phyloP scores from a whole-genome alignment of 2,888 invertebrate genomes.

The Archips crataeganus region DNA sequence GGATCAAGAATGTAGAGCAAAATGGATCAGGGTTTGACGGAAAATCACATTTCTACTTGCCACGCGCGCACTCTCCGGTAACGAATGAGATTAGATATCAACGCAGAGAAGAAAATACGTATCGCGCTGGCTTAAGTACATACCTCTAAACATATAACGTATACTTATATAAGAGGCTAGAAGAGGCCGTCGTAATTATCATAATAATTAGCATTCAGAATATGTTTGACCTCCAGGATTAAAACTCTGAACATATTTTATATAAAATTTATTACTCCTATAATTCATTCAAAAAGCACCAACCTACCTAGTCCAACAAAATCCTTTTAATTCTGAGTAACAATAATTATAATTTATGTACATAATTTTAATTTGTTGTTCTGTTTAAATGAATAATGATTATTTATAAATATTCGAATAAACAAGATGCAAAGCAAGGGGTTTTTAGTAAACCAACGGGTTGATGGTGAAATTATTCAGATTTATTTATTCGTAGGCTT shows the following conservation, averaged over 20 bases:
- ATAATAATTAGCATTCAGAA: slow-evolving; percentile 36
- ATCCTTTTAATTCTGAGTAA: slow-evolving; percentile 28
- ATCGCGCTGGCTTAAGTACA: not conserved
- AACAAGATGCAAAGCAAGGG: slow-evolving; percentile 27
- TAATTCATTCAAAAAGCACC: slow-evolving; percentile 40
- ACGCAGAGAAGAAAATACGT: not conserved
- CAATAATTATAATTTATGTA: slow-evolving; percentile 32
- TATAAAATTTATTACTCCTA: slow-evolving; percentile 39
- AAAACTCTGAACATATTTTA: slow-evolving; percentile 38
- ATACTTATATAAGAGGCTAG: slow-evolving; percentile 10
- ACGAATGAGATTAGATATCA: slow-evolving; percentile 9
- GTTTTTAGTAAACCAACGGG: slow-evolving; percentile 18
- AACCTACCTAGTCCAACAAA: slow-evolving; percentile 18
- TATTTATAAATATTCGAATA: slow-evolving; percentile 24
- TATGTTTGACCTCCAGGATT: slow-evolving; percentile 33
- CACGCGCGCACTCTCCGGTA: slow-evolving; percentile 6
- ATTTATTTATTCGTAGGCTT: not conserved
- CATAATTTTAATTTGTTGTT: slow-evolving; percentile 18
- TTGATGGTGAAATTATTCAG: slow-evolving; percentile 17
- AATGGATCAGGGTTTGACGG: slow-evolving; percentile 34
- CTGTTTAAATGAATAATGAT: slow-evolving; percentile 11
- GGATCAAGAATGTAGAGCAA: slow-evolving; percentile 32
- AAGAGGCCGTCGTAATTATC: slow-evolving; percentile 22
- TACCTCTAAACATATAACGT: not conserved
- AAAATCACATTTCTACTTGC: slow-evolving; percentile 27